Conservation (phyloP, 2,888 invertebrate species). For the Slavum lentiscoides region DNA sequence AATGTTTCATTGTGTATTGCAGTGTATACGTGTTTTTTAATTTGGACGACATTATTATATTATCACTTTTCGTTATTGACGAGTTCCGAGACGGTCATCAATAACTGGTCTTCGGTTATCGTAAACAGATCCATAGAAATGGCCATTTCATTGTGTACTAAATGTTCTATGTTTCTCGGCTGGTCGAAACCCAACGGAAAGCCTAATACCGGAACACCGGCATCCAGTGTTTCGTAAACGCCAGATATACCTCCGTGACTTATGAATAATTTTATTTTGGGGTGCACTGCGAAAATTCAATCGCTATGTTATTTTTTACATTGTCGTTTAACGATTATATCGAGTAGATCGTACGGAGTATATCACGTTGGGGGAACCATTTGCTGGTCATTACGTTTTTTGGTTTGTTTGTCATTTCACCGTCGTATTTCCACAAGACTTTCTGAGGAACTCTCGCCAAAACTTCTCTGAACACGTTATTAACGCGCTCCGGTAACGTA, state of each 20-base stretch:
- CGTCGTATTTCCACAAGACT: slow-evolving; percentile 28
- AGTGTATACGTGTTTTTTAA: too few species aligned
- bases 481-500: background rate
- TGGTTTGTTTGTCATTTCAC: slow-evolving; percentile 22
- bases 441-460: slow-evolving; percentile 7
- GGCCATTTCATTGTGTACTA: background rate
- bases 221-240: background rate
- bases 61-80: background rate
- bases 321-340: background rate
- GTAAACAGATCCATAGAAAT: background rate
- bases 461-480: background rate
- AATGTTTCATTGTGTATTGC: too few species aligned
- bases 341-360: slow-evolving; percentile 2
- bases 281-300: background rate
- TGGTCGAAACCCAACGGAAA: background rate
- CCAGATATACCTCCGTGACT: background rate
- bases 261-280: background rate
- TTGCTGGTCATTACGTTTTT: slow-evolving; percentile 7
- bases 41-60: too few species aligned
- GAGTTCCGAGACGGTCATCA: background rate
- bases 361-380: slow-evolving; percentile 27
- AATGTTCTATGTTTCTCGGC: background rate
- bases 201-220: background rate
- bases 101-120: background rate
- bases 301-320: too few species aligned